Evolutionary conservation across 2,888 invertebrate species (phyloP).

Genomic region (Orthonevra nobilis): DNA sequence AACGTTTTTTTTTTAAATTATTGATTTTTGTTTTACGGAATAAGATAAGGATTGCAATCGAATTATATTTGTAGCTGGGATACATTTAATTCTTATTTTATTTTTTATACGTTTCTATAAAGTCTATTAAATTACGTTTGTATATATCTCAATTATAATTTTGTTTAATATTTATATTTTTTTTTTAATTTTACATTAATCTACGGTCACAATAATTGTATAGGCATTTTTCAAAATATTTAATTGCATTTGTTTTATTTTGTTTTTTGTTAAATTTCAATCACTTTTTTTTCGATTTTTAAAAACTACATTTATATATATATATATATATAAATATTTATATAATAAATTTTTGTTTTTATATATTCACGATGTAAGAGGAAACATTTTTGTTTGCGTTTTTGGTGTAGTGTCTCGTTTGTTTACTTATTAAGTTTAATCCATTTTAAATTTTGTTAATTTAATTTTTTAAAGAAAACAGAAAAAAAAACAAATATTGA

Average conservation of each 20-base stretch:
- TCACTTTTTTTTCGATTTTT: constrained; percentile 12
- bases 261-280: neutral
- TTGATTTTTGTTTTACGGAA: neutral
- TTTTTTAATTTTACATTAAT: constrained; percentile 32
- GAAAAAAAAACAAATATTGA: no score
- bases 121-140: constrained; percentile 38
- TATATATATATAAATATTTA: constrained; percentile 20
- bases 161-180: constrained; percentile 25
- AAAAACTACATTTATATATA: constrained; percentile 12
- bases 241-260: constrained; percentile 17
- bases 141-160: constrained; percentile 5
- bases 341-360: constrained; percentile 8
- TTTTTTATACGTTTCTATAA: constrained; percentile 23
- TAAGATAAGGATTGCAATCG: constrained; percentile 1
- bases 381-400: constrained; percentile 13
- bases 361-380: constrained; percentile 24
- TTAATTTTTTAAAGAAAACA: no score
- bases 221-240: constrained; percentile 52
- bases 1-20: neutral
- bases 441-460: neutral
- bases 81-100: constrained; percentile 10
- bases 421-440: neutral
- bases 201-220: constrained; percentile 61
- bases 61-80: constrained; percentile 3
- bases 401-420: constrained; percentile 42